Evolutionary conservation across 2,797 vertebrate genomes (phyloP).

Genomic region (Enteromius trimaculatus): DNA sequence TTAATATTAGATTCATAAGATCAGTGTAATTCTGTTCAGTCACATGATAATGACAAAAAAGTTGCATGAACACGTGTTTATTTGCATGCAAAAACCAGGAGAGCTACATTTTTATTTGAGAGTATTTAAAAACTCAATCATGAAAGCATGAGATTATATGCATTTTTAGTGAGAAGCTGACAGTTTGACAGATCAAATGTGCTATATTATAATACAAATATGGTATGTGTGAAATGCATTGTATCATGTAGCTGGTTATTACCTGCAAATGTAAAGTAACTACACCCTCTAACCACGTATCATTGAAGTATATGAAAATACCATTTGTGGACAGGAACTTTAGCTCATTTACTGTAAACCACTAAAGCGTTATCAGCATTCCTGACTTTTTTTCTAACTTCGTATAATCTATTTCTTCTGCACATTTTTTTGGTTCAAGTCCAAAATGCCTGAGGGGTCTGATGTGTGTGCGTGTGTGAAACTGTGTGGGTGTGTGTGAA

Average conservation of each 20-base stretch:
- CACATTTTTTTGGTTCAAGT: slow-evolving; percentile 21
- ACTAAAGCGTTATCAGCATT: not conserved
- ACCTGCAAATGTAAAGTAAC: not conserved
- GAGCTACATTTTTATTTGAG: not conserved
- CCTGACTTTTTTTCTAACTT: slow-evolving; percentile 10
- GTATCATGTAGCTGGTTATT: not conserved
- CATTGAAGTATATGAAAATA: not conserved
- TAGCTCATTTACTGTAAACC: slow-evolving; percentile 16
- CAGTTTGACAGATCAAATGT: not conserved
- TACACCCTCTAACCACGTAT: not conserved
- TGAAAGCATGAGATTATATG: not conserved
- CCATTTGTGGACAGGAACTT: not conserved
- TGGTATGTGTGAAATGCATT: not conserved
- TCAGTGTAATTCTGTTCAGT: slow-evolving; percentile 11
- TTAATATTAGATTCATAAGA: not conserved
- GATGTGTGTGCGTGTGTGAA: slow-evolving; percentile 46
- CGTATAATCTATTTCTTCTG: slow-evolving; percentile 1
- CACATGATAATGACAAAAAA: slow-evolving; percentile 8
- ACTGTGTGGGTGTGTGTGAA: slow-evolving; percentile 47
- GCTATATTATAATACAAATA: not conserved
- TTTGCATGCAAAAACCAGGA: not conserved
- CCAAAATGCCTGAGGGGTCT: slow-evolving; percentile 14
- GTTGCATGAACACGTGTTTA: not conserved
- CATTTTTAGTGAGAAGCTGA: not conserved
- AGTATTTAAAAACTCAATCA: not conserved